Evolutionary conservation across 2,797 vertebrate genomes (phyloP).

Genomic region (Chromis chromis): DNA sequence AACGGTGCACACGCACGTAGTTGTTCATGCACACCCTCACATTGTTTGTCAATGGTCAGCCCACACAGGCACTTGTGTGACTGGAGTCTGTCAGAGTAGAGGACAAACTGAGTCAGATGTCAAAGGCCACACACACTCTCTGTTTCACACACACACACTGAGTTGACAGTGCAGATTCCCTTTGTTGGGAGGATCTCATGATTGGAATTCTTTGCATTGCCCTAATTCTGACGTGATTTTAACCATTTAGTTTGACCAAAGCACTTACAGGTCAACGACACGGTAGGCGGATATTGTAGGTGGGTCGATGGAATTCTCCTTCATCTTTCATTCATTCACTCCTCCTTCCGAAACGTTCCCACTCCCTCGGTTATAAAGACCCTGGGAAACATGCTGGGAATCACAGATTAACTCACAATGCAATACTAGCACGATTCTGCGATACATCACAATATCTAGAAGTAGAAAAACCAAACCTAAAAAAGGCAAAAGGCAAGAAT

Average conservation of each 20-base stretch:
- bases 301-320: constrained; percentile 33
- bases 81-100: constrained; percentile 53
- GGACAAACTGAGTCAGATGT: constrained; percentile 64
- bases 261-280: constrained; percentile 29
- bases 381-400: constrained; percentile 11
- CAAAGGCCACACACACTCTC: constrained; percentile 58
- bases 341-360: constrained; percentile 27
- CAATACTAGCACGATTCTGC: too few species aligned
- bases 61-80: constrained; percentile 62
- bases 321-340: constrained; percentile 32
- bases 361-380: constrained; percentile 38
- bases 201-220: constrained; percentile 31
- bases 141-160: constrained; percentile 26
- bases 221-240: background rate
- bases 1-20: constrained; percentile 30
- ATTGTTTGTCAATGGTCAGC: constrained; percentile 67
- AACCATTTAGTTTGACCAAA: background rate
- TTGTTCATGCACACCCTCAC: constrained; percentile 38
- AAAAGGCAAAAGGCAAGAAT: too few species aligned
- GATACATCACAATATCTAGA: too few species aligned
- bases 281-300: constrained; percentile 18
- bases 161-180: constrained; percentile 52
- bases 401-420: too few species aligned
- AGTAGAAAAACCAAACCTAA: too few species aligned
- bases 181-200: constrained; percentile 37